Conservation (phyloP, 2,888 invertebrate species). For the Chromoteleia sp. region DNA sequence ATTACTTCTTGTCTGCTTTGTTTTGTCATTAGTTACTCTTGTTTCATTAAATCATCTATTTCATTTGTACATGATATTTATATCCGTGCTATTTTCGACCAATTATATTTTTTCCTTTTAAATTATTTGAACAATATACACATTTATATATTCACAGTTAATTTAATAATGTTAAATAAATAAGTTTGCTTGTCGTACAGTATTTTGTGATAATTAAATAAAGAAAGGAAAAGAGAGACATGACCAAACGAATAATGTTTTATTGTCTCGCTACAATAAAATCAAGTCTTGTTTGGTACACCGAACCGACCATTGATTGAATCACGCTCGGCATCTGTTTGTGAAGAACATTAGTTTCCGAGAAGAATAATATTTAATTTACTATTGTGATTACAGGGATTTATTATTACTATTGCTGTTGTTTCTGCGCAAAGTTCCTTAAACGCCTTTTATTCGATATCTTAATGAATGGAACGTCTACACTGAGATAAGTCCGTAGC, state of each 20-base stretch:
- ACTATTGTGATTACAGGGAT: constrained; percentile 61
- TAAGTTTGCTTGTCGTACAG: too few species aligned
- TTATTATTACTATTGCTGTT: constrained; percentile 63
- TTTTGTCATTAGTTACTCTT: too few species aligned
- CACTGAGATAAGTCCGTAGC: constrained; percentile 63
- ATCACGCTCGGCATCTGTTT: constrained; percentile 26
- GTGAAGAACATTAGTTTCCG: constrained; percentile 46
- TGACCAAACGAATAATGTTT: neutral
- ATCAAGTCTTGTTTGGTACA: constrained; percentile 4
- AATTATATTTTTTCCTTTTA: too few species aligned
- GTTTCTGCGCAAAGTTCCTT: constrained; percentile 59
- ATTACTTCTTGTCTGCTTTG: too few species aligned
- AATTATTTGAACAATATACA: too few species aligned
- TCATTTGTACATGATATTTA: too few species aligned
- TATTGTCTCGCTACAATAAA: too few species aligned
- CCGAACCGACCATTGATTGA: constrained; percentile 25
- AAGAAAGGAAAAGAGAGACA: neutral
- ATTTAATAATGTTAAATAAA: too few species aligned
- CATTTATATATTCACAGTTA: too few species aligned
- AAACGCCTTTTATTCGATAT: constrained; percentile 69
- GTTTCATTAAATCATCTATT: too few species aligned
- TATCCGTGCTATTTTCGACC: too few species aligned
- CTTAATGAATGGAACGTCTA: constrained; percentile 66
- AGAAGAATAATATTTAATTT: constrained; percentile 64
- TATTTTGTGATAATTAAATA: too few species aligned